Conservation (phyloP, 2,797 vertebrate genomes). For the Novumbra hubbsi region DNA sequence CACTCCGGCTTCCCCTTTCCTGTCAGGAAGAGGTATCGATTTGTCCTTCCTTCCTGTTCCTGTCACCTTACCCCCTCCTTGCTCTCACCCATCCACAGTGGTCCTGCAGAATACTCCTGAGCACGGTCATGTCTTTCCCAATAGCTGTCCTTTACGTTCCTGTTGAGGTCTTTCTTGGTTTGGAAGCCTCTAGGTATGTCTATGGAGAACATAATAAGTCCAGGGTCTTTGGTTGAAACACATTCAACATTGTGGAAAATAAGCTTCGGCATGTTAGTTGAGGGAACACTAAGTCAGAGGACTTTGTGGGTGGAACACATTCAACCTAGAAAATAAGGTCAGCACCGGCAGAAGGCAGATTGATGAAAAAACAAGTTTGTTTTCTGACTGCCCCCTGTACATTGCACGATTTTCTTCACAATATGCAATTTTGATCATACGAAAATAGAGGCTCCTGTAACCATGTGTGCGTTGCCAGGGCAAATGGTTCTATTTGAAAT, state of each 20-base stretch:
- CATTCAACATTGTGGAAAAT: background rate
- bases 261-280: background rate
- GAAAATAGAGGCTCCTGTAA: background rate
- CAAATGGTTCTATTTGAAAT: conserved; percentile 5
- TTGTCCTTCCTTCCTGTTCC: background rate
- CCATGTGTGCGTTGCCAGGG: conserved; percentile 7
- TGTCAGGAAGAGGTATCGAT: conserved; percentile 5
- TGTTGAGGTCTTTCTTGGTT: background rate
- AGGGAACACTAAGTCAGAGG: background rate
- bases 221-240: background rate
- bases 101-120: background rate
- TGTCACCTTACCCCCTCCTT: background rate
- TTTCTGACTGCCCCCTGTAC: background rate
- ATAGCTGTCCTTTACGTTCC: background rate
- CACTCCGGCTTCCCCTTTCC: conserved; percentile 1
- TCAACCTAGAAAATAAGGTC: background rate
- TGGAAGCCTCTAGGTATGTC: background rate
- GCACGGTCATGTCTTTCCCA: background rate
- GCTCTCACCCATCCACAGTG: background rate
- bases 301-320: background rate
- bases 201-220: background rate
- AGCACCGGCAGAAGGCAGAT: background rate
- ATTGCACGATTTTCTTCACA: background rate
- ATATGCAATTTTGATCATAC: conserved; percentile 3
- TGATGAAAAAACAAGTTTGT: background rate